Percentiles rank a stretch among this genome's conserved stretches.
phyloP scores from a whole-genome alignment of 2,888 invertebrate species.

The Torymus auratus region DNA sequence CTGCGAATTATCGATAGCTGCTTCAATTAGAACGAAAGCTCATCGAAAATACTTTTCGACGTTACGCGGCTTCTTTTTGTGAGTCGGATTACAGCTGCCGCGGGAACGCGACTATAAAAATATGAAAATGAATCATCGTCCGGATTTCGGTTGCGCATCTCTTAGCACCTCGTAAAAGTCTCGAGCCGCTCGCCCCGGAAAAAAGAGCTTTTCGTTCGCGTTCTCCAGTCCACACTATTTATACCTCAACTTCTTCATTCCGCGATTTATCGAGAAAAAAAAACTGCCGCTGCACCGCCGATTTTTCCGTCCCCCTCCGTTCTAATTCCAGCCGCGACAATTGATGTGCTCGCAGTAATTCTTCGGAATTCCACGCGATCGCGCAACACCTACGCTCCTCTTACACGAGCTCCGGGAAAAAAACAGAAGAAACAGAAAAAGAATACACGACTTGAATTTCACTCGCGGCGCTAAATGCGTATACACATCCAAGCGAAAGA shows the following conservation, averaged over 20 bases:
- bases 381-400: not conserved
- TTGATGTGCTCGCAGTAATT: too few species aligned
- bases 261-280: not conserved
- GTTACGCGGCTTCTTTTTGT: too few species aligned
- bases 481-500: not conserved
- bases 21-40: too few species aligned
- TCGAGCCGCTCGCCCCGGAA: not conserved
- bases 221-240: too few species aligned
- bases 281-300: not conserved
- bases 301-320: too few species aligned
- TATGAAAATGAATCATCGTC: constrained; percentile 1
- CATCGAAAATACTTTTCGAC: too few species aligned
- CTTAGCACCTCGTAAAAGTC: constrained; percentile 20
- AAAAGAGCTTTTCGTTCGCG: too few species aligned
- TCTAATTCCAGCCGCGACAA: too few species aligned
- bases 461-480: constrained; percentile 42
- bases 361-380: not conserved
- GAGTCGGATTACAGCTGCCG: too few species aligned
- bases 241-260: too few species aligned
- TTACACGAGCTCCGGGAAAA: not conserved
- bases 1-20: too few species aligned
- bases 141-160: not conserved
- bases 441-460: constrained; percentile 47
- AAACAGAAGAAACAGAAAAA: not conserved
- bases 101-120: constrained; percentile 14